A percentile compares a stretch with the other conserved stretches of the same genome.
Conservation (phyloP, 2,888 invertebrate species). For the Himalopsyche kuldschensis region DNA sequence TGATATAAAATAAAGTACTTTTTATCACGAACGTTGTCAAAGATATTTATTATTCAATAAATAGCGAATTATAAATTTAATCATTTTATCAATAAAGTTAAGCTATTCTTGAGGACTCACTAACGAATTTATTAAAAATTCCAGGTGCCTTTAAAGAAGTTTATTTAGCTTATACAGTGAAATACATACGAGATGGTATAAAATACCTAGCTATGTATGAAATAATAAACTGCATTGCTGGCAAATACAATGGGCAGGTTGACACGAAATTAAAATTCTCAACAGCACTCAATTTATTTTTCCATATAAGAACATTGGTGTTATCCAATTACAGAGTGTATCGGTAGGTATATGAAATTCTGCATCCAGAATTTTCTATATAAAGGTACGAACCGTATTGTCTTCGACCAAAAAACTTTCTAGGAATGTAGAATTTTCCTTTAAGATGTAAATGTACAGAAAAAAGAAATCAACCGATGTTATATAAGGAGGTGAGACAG, state of each 20-base stretch:
- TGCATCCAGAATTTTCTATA: neutral
- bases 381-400: neutral
- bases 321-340: constrained; percentile 32
- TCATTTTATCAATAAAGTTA: too few species aligned
- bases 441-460: neutral
- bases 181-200: too few species aligned
- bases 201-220: too few species aligned
- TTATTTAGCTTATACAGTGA: too few species aligned
- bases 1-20: too few species aligned
- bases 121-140: too few species aligned
- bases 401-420: neutral
- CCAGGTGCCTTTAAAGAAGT: too few species aligned
- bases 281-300: constrained; percentile 32
- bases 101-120: too few species aligned
- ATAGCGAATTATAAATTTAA: too few species aligned
- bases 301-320: constrained; percentile 33
- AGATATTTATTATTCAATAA: too few species aligned
- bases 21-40: too few species aligned
- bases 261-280: constrained; percentile 36
- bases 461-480: neutral
- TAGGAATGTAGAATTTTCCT: neutral
- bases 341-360: neutral
- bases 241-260: constrained; percentile 24
- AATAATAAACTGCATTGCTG: neutral
- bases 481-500: too few species aligned